These are phyloP conservation scores for Lepidostoma basale DNA, from an alignment of 1,140 invertebrate species.

Conservation along the genomic window DNA sequence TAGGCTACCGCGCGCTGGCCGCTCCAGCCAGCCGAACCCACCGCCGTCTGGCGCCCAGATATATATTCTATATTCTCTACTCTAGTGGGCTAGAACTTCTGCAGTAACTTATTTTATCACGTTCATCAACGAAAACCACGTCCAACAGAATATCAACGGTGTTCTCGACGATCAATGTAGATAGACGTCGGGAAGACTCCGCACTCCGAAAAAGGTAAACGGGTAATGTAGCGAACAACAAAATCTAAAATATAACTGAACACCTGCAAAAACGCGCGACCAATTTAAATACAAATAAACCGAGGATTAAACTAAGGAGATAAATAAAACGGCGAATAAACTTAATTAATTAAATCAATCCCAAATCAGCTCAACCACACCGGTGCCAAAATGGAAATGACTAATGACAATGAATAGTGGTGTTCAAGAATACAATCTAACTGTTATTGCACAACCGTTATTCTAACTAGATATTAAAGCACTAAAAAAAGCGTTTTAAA, in stretches of 20 bases:
- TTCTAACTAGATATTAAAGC: too few species aligned
- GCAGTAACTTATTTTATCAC: too few species aligned
- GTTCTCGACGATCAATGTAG: too few species aligned
- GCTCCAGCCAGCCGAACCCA: neutral
- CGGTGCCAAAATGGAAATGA: neutral
- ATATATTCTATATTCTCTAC: too few species aligned
- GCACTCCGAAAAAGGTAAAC: neutral
- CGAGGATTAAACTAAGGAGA: neutral
- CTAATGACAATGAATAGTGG: too few species aligned
- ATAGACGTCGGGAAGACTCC: neutral
- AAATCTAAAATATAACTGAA: neutral
- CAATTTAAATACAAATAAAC: neutral
- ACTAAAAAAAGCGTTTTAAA: too few species aligned
- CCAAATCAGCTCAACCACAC: neutral
- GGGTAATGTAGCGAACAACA: neutral
- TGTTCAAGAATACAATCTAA: too few species aligned
- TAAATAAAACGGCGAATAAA: neutral
- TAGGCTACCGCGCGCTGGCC: neutral
- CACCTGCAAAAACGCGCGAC: neutral
- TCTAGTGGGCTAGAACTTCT: too few species aligned
- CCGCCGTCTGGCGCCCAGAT: too few species aligned
- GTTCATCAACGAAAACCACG: too few species aligned
- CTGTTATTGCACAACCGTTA: too few species aligned
- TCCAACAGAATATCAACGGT: too few species aligned
- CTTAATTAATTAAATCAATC: neutral